Evolutionary conservation across 2,888 invertebrate species (phyloP), one percentile per base, ranked within the genome.

Genomic region (Dendrolimus houi): DNA sequence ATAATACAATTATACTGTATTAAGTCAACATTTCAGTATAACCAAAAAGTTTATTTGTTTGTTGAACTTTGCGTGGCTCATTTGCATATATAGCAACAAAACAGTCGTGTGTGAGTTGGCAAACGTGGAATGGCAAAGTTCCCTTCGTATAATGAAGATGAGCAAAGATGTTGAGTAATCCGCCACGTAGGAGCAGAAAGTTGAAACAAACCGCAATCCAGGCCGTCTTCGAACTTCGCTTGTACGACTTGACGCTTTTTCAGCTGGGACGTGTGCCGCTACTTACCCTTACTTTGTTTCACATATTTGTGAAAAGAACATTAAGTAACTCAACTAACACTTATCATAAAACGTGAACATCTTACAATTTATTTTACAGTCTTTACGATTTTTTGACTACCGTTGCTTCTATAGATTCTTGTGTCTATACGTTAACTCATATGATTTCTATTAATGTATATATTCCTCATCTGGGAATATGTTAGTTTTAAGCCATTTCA

Each of bases 1-100:
- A 69, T 69, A 72, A 69, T 66, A 66, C 69, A 74, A 65, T 67
- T 70, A 65, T 71, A 70, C 61, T 60, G 62, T 67, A 71, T 73
- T 71, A 74, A 69, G 69, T 68, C 68, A 67, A 71, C 72, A 72
- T 69, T 64, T 68, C 67, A 63, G 66, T 74, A 74, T 74, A 72
- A 72, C 72, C 77, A 75, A 81, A 83, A 84, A 83, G 79, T 84
- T 79, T 83, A 81, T 85, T 85, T 85, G 82, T 85, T 83, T 79
- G 66, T 73, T 59, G 67, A 86, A 85, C 79, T 84, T 77, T 75
- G 75, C 76, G 68, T 57, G 64, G 71, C 74, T 81, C 73, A 87
- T 89, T 89, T 85, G 83, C 87, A 89, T 87, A 85, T 74, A 80
- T 79, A 77, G 79, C 79, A 82, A 78, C 73, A 74, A 80, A 80